A percentile compares a stretch with the other conserved stretches of the same genome.
These are phyloP conservation scores for Quadriops clusia DNA, from an alignment of 2,888 invertebrate species.

Conservation along the genomic window DNA sequence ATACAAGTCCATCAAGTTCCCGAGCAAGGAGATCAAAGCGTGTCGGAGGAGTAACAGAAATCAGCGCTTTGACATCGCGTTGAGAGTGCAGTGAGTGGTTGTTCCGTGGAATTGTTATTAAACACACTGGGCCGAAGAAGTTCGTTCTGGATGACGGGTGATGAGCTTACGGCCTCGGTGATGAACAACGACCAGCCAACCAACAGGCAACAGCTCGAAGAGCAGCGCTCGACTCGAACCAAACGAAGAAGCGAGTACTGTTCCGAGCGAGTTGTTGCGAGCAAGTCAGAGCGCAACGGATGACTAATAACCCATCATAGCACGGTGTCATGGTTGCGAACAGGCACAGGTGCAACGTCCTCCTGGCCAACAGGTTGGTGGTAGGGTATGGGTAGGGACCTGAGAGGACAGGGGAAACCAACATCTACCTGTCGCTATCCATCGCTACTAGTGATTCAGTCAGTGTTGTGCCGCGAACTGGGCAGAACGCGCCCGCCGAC, in stretches of 20 bases:
- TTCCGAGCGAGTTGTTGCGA: slow-evolving; percentile 19
- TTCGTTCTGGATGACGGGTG: no score
- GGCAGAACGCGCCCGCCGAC: slow-evolving; percentile 5
- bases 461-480: slow-evolving; percentile 8
- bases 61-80: no score
- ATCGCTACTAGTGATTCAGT: slow-evolving; percentile 17
- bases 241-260: slow-evolving; percentile 16
- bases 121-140: no score
- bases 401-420: slow-evolving; percentile 12
- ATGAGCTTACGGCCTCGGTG: no score
- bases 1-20: no score
- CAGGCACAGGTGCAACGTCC: slow-evolving; percentile 38
- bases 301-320: slow-evolving; percentile 34
- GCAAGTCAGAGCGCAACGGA: slow-evolving; percentile 16
- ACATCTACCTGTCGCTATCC: slow-evolving; percentile 34
- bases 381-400: slow-evolving; percentile 19
- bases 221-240: no score
- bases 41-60: no score
- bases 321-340: slow-evolving; percentile 20
- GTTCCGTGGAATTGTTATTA: no score
- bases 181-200: no score
- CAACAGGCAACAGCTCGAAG: no score
- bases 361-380: slow-evolving; percentile 28
- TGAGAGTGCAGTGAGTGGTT: no score
- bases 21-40: no score